Evolutionary conservation across 2,888 invertebrate genomes (phyloP), one percentile per base, ranked within the genome.

Genomic region (Mythimna impura): DNA sequence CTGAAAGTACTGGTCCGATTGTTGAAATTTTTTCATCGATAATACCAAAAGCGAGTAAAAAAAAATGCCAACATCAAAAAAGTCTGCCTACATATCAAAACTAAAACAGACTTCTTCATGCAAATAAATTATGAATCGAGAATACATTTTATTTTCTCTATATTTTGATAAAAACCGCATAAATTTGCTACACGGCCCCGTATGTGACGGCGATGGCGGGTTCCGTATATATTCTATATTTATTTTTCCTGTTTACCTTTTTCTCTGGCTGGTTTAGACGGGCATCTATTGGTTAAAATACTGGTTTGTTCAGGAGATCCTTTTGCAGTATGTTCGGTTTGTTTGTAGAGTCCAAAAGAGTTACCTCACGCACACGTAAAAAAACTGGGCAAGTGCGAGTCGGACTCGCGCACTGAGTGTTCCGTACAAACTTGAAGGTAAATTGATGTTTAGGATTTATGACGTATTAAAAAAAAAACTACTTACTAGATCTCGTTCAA

Each of bases 131-230:
- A 88, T 85, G 86, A 85, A 87, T 85, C 82, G 76, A 22, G 66
- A 74, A 80, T 80, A 66, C 71, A 30, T 67, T 67, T 76, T 76
- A 81, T 82, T 84, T 80, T 76, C 74, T 71, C 73, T 47, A 69
- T 80, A 81, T 86, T 85, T 86, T 85, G 88, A 85, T 87, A 87
- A 85, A 82, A 85, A 83, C 85, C 79, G 81, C 77, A 88, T 87
- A 87, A 81, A 87, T 87, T 83, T 70, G 69, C 74, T 73, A 60
- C 73, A 65, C 40, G 50, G 57, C n/a, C n/a, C 40, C 55, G 40
- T 62, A 69, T 61, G 61, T 66, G 79, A 74, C 55, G 71, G 50
- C 61, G 60, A 50, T 10, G 47, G 30, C 30, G 58, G 73, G 47
- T 54, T 61, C 50, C 71, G 66, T 66, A 66, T 60, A 78, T 75